phyloP scores from a whole-genome alignment of 2,113 vertebrate genomes.

The Trogon melanurus region DNA sequence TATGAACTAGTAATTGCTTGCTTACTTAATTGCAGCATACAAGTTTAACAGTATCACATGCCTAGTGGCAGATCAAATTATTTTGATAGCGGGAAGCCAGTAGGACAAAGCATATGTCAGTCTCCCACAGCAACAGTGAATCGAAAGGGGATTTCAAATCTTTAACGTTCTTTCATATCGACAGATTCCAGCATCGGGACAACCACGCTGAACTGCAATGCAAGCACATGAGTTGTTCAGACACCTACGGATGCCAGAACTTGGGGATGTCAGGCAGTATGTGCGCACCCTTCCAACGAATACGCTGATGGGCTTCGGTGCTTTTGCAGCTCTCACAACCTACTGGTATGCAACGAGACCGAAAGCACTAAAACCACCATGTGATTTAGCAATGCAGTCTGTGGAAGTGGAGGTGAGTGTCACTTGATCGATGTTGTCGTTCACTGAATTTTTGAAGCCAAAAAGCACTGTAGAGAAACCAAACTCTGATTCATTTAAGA shows the following conservation, averaged over 20 bases:
- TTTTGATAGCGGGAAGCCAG: neutral
- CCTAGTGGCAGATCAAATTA: neutral
- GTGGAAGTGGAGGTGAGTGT: conserved; percentile 86
- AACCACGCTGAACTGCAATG: conserved; percentile 69
- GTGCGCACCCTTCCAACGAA: conserved; percentile 88
- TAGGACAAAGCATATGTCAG: neutral
- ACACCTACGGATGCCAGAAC: conserved; percentile 90
- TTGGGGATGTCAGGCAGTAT: conserved; percentile 90
- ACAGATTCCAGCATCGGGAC: conserved; percentile 49
- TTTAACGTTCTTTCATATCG: conserved; percentile 1
- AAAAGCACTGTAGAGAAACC: neutral
- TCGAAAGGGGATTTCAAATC: neutral
- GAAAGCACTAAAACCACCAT: conserved; percentile 88
- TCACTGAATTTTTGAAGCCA: neutral
- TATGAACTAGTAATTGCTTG: neutral
- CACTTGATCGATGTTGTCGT: neutral
- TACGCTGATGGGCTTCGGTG: conserved; percentile 92
- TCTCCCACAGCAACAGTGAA: neutral
- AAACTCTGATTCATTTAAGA: neutral
- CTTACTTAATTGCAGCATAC: neutral
- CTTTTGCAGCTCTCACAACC: conserved; percentile 91
- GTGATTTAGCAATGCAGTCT: conserved; percentile 91
- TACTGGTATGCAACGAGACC: conserved; percentile 95
- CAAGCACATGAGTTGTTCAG: conserved; percentile 92
- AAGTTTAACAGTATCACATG: neutral